These are phyloP conservation scores for Orthosia gracilis DNA, from an alignment of 2,888 invertebrate species.

Conservation along the genomic window DNA sequence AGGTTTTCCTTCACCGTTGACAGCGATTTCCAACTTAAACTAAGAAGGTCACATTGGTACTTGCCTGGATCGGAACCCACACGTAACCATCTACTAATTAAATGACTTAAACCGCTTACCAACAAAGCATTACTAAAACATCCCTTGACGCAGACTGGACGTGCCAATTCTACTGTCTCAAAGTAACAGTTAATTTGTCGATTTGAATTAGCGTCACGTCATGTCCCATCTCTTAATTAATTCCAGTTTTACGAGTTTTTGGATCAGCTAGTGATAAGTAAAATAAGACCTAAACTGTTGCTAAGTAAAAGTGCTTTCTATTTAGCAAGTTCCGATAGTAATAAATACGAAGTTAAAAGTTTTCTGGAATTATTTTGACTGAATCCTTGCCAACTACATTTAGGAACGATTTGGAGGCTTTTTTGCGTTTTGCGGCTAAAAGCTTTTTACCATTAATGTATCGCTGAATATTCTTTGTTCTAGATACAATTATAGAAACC, in stretches of 20 bases:
- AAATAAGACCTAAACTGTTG: neutral
- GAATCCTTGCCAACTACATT: conserved; percentile 31
- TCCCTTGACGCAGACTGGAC: too few species aligned
- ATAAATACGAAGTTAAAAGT: neutral
- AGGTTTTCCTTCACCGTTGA: too few species aligned
- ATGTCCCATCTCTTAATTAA: neutral
- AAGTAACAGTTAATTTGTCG: too few species aligned
- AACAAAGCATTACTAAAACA: too few species aligned
- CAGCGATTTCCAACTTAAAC: too few species aligned
- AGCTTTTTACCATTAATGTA: neutral
- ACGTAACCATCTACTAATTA: too few species aligned
- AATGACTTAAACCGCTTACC: too few species aligned
- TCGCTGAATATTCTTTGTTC: too few species aligned
- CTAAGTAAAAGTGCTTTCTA: neutral
- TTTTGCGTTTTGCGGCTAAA: conserved; percentile 7
- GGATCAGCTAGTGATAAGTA: neutral
- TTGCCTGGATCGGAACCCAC: too few species aligned
- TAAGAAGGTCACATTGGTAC: too few species aligned
- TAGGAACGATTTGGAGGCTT: neutral
- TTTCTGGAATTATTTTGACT: neutral
- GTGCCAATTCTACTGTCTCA: too few species aligned
- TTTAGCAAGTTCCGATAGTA: neutral
- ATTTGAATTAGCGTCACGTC: too few species aligned
- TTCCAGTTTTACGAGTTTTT: neutral
- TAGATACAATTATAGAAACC: neutral